phyloP scores from a whole-genome alignment of 2,888 invertebrate species.

The Callosobruchus maculatus region DNA sequence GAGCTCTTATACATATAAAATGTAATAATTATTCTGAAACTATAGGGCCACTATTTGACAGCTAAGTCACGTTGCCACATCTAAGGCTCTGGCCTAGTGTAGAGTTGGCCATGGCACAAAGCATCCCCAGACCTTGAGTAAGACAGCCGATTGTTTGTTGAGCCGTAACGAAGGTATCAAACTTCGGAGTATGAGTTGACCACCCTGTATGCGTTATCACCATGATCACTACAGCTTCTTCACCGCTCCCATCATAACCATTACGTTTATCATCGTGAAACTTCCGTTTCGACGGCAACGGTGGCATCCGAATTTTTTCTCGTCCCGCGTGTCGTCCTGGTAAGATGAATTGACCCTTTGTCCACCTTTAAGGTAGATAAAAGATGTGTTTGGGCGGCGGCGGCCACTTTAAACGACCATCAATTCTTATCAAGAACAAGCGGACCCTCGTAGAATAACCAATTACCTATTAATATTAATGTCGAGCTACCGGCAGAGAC shows the following conservation, averaged over 20 bases:
- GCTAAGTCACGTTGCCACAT: too few species aligned
- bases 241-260: neutral
- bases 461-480: conserved; percentile 23
- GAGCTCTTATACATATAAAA: too few species aligned
- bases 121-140: too few species aligned
- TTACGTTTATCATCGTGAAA: neutral
- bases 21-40: too few species aligned
- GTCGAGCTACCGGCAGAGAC: conserved; percentile 9
- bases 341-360: neutral
- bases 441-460: conserved; percentile 16
- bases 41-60: too few species aligned
- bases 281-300: neutral
- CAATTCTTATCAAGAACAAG: neutral
- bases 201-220: neutral
- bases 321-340: neutral
- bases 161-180: too few species aligned
- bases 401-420: neutral
- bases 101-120: too few species aligned
- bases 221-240: too few species aligned
- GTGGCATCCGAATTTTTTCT: neutral
- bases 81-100: too few species aligned
- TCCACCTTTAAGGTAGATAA: conserved; percentile 1
- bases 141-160: too few species aligned
- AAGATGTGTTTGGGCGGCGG: neutral
- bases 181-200: too few species aligned